Evolutionary conservation across 1,140 invertebrate species (phyloP), one percentile per base, ranked within the genome.

Genomic region (Geopemphigus sp.): DNA sequence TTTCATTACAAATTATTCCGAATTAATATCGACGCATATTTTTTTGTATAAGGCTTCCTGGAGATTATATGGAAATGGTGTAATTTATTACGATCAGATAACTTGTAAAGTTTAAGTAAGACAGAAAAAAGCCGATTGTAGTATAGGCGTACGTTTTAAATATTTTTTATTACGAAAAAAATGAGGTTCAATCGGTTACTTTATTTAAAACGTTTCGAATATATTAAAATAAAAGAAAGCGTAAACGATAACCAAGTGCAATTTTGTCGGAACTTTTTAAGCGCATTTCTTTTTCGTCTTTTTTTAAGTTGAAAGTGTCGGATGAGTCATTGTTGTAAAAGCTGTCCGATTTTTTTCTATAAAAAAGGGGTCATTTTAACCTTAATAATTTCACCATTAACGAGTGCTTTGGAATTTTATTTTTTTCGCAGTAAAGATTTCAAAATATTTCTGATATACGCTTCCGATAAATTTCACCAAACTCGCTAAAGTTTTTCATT

Each of bases 131-230:
- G 1, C n/a, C n/a, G n/a, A n/a, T n/a, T 12, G 47, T 50, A 39
- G 3, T 39, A 39, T 4, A 39, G 63, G n/a, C 47, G 39, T 47
- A 19, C 32, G 12, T 15, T 68, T 6, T 47, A 17, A 68, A 12
- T 24, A 24, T 47, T 68, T 68, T 45, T 68, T n/a, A 68, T 68
- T 39, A 70, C 22, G 15, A 70, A 70, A 72, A 72, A 72, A 72
- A 72, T 54, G 47, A 72, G 24, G 15, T 54, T 72, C 68, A 72
- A 72, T 59, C 54, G 72, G 72, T 76, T 39, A 76, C 39, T n/a
- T 57, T 22, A 39, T 59, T 76, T 45, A 24, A 56, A 29, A 59
- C 14, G 54, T 59, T n/a, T 45, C 19, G 54, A 57, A 74, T 74
- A 57, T 76, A 76, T 45, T 29, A 72, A 12, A 76, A 57, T 24